These are phyloP conservation scores for Propithecus perrieri DNA, from an alignment of 2,797 vertebrate species.

Conservation along the genomic window DNA sequence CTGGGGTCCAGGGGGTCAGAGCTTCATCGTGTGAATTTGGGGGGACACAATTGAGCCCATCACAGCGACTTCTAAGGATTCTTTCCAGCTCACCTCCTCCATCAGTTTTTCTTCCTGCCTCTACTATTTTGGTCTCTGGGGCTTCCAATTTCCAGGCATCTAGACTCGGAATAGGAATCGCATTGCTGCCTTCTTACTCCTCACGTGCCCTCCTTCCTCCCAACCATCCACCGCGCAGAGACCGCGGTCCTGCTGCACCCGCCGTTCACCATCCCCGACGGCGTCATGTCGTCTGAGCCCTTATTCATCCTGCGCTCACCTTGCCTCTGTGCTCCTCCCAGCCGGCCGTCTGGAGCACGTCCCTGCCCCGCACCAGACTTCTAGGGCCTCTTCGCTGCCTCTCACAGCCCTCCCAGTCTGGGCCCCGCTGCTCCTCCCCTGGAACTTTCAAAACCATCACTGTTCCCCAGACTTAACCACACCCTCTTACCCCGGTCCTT, in stretches of 20 bases:
- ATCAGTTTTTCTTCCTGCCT: neutral
- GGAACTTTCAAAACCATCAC: too few species aligned
- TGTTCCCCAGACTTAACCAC: neutral
- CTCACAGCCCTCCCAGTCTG: neutral
- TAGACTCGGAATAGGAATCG: neutral
- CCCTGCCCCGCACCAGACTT: neutral
- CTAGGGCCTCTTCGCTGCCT: neutral
- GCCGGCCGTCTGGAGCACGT: neutral
- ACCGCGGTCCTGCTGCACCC: accelerated
- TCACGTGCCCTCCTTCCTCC: accelerated
- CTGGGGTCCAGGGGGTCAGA: neutral
- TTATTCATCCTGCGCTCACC: neutral
- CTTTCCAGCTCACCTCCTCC: neutral
- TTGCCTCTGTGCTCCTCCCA: neutral
- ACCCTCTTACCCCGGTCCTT: neutral
- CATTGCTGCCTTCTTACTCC: neutral
- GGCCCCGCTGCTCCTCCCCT: neutral
- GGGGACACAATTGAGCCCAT: neutral
- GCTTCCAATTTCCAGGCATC: too few species aligned
- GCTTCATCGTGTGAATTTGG: too few species aligned
- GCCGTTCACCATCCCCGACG: neutral
- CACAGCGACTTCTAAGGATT: neutral
- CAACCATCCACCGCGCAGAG: accelerated
- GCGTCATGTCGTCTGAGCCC: accelerated
- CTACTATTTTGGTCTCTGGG: neutral